phyloP scores from a whole-genome alignment of 2,113 vertebrate species.

The Progne subis region DNA sequence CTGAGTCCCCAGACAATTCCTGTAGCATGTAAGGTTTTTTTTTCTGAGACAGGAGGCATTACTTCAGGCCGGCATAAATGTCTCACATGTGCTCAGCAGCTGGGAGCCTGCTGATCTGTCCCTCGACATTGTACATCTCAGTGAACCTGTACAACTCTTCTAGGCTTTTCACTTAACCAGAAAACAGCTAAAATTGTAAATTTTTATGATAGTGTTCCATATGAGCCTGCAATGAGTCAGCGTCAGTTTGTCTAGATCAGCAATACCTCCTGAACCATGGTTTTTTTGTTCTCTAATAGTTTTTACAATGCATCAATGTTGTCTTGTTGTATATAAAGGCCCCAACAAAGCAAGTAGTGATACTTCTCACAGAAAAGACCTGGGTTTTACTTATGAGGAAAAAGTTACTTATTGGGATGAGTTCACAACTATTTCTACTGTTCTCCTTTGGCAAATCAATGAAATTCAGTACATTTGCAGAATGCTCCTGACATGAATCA shows the following conservation, averaged over 20 bases:
- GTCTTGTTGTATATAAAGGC: neutral
- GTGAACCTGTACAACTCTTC: neutral
- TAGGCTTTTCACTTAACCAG: neutral
- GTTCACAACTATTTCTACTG: neutral
- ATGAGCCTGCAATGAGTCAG: conserved; percentile 1
- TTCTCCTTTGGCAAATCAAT: neutral
- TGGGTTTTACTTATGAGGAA: neutral
- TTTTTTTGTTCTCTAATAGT: neutral
- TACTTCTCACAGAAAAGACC: neutral
- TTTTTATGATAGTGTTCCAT: neutral
- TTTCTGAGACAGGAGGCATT: neutral
- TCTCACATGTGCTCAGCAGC: neutral
- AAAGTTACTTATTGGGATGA: neutral
- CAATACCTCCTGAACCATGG: neutral
- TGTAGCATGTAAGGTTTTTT: neutral
- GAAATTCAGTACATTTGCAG: neutral
- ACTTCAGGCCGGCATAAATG: neutral
- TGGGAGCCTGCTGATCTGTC: neutral
- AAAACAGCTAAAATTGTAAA: neutral
- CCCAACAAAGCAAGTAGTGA: neutral
- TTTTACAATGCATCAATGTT: neutral
- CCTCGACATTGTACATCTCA: neutral
- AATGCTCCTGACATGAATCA: neutral
- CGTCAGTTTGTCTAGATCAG: neutral
- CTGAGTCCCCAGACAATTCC: neutral